Evolutionary conservation across 1,140 invertebrate species (phyloP).

Genomic region (Laupala kohalensis): DNA sequence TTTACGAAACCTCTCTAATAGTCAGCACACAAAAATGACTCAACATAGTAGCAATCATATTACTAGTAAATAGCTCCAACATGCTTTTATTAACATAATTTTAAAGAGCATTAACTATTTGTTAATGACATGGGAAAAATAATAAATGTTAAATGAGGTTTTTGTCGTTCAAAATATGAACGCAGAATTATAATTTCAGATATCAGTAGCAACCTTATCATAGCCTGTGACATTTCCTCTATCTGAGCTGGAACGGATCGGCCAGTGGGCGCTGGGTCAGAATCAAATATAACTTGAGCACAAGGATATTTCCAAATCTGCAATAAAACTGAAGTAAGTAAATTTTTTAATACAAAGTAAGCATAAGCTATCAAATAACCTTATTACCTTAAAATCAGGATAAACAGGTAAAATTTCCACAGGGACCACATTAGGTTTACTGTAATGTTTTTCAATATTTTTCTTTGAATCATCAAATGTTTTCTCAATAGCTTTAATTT

Average conservation of each 20-base stretch:
- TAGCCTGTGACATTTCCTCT: constrained; percentile 97
- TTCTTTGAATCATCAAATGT: constrained; percentile 89
- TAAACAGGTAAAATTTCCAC: constrained; percentile 80
- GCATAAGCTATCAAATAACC: background rate
- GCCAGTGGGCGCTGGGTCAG: constrained; percentile 78
- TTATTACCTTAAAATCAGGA: constrained; percentile 76
- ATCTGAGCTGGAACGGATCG: constrained; percentile 72
- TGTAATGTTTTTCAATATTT: constrained; percentile 84
- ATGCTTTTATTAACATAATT: too few species aligned
- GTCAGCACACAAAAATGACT: too few species aligned
- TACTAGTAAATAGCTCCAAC: too few species aligned
- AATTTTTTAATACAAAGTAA: background rate
- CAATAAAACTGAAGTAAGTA: constrained; percentile 19
- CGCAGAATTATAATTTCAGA: too few species aligned
- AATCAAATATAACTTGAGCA: constrained; percentile 97
- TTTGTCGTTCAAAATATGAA: too few species aligned
- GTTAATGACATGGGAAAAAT: too few species aligned
- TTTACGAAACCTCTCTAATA: too few species aligned
- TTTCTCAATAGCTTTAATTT: constrained; percentile 95
- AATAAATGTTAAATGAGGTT: too few species aligned
- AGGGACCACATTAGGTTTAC: constrained; percentile 84
- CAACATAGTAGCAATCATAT: too few species aligned
- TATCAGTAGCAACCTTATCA: constrained; percentile 90
- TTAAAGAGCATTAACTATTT: too few species aligned
- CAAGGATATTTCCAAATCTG: constrained; percentile 93